A percentile compares a stretch with the other conserved stretches of the same genome.
Evolutionary conservation across 2,797 vertebrate genomes (phyloP).

Genomic region (Stomatorhinus walkeri): DNA sequence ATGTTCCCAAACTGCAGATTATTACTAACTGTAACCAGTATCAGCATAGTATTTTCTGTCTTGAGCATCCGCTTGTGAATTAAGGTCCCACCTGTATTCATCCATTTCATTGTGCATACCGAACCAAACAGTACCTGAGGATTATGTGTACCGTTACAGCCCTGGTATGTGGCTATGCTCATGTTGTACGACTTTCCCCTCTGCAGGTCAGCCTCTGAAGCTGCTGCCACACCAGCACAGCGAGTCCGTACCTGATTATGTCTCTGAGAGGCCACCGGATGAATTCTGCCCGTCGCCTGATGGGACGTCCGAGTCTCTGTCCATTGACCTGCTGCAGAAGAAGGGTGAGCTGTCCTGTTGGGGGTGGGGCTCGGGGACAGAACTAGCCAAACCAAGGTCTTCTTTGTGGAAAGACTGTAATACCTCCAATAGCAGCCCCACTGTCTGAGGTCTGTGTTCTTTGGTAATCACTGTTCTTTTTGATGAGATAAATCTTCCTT

Average conservation of each 20-base stretch:
- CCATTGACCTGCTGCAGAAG: slow-evolving; percentile 84
- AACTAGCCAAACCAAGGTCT: background rate
- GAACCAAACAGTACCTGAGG: background rate
- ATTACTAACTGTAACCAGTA: background rate
- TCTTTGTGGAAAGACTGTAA: background rate
- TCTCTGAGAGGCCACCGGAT: slow-evolving; percentile 88
- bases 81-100: background rate
- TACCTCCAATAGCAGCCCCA: background rate
- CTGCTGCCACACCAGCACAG: slow-evolving; percentile 68
- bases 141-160: background rate
- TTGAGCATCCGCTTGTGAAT: background rate
- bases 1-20: background rate
- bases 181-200: background rate
- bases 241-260: slow-evolving; percentile 87
- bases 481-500: background rate
- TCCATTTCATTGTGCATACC: background rate
- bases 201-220: slow-evolving; percentile 62
- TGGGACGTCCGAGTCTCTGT: slow-evolving; percentile 71
- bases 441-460: background rate
- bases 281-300: slow-evolving; percentile 97
- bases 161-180: slow-evolving; percentile 10
- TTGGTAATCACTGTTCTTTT: background rate
- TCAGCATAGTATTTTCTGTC: background rate
- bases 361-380: background rate
- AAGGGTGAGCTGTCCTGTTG: slow-evolving; percentile 61